These are phyloP conservation scores for Enteromius fasciolatus DNA, from an alignment of 2,797 vertebrate species.

Conservation along the genomic window DNA sequence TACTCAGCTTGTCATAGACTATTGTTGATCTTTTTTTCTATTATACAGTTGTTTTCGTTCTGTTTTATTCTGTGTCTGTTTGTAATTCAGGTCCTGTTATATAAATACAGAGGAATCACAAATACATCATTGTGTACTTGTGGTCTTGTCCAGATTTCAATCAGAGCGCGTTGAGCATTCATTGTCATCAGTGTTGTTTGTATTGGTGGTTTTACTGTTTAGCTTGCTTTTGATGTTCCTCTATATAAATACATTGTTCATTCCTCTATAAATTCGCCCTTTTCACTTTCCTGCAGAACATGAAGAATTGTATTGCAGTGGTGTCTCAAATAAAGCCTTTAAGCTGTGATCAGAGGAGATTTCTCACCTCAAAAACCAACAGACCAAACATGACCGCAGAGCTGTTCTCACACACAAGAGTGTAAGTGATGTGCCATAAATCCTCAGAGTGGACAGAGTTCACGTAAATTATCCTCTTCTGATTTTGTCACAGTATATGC, in stretches of 20 bases:
- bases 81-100: background rate
- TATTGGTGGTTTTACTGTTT: background rate
- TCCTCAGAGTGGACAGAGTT: background rate
- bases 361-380: background rate
- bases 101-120: background rate
- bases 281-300: background rate
- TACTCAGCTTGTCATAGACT: background rate
- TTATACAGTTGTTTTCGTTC: background rate
- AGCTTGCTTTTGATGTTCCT: no score
- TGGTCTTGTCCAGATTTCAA: background rate
- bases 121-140: background rate
- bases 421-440: background rate
- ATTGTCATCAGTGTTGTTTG: background rate
- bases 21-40: background rate
- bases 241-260: background rate
- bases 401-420: background rate
- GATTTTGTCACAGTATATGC: background rate
- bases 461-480: background rate
- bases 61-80: background rate
- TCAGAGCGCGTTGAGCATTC: background rate
- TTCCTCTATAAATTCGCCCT: background rate
- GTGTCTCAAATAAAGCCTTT: background rate
- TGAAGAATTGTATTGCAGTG: background rate
- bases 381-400: conserved; percentile 2
- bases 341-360: background rate